These are phyloP conservation scores for Oxyruncus cristatus DNA, from an alignment of 2,113 vertebrate genomes.

Conservation along the genomic window DNA sequence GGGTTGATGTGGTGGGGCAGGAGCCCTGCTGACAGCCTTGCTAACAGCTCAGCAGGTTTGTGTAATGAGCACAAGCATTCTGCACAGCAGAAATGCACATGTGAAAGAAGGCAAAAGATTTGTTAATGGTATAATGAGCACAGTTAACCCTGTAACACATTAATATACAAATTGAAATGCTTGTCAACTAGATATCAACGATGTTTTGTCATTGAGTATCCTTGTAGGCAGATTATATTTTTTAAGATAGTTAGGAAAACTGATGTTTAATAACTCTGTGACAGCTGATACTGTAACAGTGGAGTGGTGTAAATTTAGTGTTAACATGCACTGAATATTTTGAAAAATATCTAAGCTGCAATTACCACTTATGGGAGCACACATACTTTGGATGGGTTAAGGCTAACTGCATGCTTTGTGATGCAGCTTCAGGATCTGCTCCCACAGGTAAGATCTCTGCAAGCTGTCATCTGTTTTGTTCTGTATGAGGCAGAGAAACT, in stretches of 20 bases:
- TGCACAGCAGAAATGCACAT: background rate
- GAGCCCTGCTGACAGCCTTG: background rate
- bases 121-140: background rate
- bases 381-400: rapidly evolving
- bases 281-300: background rate
- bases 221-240: background rate
- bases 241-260: background rate
- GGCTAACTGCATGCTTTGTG: background rate
- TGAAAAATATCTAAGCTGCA: background rate
- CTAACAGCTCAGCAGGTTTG: background rate
- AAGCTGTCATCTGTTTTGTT: background rate
- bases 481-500: background rate
- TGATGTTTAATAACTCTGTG: background rate
- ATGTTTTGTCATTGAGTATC: background rate
- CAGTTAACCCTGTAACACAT: background rate
- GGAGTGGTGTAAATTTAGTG: background rate
- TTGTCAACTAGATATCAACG: background rate
- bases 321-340: background rate
- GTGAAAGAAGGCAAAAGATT: background rate
- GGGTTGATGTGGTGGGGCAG: background rate
- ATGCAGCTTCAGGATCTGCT: background rate
- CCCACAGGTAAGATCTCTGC: background rate
- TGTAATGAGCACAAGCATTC: background rate
- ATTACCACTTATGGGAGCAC: background rate
- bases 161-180: background rate